phyloP scores from a whole-genome alignment of 2,888 invertebrate species.

The Synanthedon formicaeformis region DNA sequence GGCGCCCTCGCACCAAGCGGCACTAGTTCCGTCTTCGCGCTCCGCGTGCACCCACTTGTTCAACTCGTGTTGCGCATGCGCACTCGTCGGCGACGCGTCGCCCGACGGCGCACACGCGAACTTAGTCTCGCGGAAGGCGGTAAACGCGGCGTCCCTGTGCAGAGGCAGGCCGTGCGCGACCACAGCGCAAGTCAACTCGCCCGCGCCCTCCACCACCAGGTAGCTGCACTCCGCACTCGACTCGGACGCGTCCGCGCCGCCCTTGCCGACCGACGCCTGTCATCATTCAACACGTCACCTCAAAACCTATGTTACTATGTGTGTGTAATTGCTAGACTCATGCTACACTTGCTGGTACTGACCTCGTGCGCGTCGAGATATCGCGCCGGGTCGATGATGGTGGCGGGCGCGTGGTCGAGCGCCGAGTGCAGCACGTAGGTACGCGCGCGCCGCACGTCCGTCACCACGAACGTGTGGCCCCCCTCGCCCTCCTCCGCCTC shows the following conservation, averaged over 20 bases:
- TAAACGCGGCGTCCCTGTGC: constrained; percentile 25
- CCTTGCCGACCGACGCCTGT: constrained; percentile 1
- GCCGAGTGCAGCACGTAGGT: constrained; percentile 48
- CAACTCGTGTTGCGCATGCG: not conserved
- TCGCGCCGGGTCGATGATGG: constrained; percentile 31
- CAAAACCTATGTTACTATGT: not conserved
- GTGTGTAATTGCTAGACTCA: not conserved
- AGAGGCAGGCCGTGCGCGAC: constrained; percentile 32
- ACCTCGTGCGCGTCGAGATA: not conserved
- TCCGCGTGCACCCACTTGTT: not conserved
- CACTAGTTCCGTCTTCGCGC: not conserved
- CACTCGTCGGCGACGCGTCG: not conserved
- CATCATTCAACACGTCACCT: not conserved
- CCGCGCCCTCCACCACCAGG: constrained; percentile 39
- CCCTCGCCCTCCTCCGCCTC: constrained; percentile 15
- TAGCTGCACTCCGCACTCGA: constrained; percentile 22
- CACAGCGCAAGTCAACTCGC: constrained; percentile 43
- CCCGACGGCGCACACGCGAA: constrained; percentile 5
- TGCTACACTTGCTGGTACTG: not conserved
- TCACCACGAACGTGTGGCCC: constrained; percentile 49
- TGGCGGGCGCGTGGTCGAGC: constrained; percentile 28
- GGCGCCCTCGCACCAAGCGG: constrained; percentile 21
- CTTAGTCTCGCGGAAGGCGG: constrained; percentile 23
- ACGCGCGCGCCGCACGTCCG: constrained; percentile 36
- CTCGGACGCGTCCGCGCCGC: constrained; percentile 5